Evolutionary conservation across 2,113 vertebrate genomes (phyloP).

Genomic region (Onychorhynchus coronatus): DNA sequence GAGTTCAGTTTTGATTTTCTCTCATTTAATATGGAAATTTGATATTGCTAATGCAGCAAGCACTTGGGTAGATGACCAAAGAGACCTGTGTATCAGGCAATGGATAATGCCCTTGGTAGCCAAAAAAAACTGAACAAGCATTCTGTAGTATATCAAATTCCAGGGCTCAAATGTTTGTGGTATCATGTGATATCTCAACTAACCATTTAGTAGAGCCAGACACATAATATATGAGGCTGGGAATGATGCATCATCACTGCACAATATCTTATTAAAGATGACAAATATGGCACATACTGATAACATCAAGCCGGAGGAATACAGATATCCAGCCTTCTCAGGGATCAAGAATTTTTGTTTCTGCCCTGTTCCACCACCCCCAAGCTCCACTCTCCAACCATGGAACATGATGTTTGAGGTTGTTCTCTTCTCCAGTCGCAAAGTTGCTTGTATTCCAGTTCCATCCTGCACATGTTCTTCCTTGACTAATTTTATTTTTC

Average conservation of each 20-base stretch:
- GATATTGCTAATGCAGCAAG: neutral
- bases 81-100: neutral
- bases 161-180: neutral
- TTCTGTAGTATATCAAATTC: neutral
- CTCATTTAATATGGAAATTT: neutral
- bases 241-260: neutral
- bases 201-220: neutral
- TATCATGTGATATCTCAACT: neutral
- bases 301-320: neutral
- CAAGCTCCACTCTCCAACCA: too few relatives aligned
- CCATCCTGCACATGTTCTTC: neutral
- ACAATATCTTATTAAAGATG: neutral
- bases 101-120: neutral
- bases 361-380: neutral
- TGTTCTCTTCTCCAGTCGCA: neutral
- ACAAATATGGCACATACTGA: neutral
- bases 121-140: neutral
- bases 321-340: neutral
- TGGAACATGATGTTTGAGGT: neutral
- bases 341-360: neutral
- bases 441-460: neutral
- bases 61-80: neutral
- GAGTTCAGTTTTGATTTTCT: neutral
- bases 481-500: constrained; percentile 1
- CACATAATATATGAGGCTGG: neutral